A percentile compares a stretch with the other conserved stretches of the same genome.
Evolutionary conservation across 2,113 vertebrate genomes (phyloP).

Genomic region (Fregetta grallaria): DNA sequence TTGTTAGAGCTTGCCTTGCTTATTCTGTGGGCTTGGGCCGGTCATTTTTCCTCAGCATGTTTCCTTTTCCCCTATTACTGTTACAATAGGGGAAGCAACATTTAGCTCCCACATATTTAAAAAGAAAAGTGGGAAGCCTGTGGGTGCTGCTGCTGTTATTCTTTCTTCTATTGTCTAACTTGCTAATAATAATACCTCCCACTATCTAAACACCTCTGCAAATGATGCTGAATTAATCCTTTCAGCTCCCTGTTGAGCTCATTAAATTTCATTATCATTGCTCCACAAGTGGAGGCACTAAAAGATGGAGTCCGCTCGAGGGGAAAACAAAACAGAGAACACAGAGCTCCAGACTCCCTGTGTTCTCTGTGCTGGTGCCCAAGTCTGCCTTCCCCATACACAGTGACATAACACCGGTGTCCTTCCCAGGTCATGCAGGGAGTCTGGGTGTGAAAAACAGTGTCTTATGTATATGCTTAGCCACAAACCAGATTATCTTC

Average conservation of each 20-base stretch:
- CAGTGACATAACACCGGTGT: accelerated
- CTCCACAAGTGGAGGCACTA: conserved; percentile 26
- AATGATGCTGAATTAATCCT: conserved; percentile 53
- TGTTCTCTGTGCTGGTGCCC: not conserved
- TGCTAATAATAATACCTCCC: not conserved
- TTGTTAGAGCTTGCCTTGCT: not conserved
- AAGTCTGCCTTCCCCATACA: not conserved
- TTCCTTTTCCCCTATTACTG: not conserved
- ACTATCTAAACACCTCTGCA: conserved; percentile 35
- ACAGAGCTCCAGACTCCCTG: not conserved
- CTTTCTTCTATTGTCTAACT: conserved; percentile 1
- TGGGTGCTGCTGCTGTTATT: conserved; percentile 12
- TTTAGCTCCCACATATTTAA: not conserved
- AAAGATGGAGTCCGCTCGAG: conserved; percentile 25
- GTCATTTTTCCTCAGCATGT: not conserved
- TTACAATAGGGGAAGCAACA: not conserved
- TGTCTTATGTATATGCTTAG: not conserved
- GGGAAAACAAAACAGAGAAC: not conserved
- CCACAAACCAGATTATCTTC: not conserved
- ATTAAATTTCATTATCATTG: conserved; percentile 47
- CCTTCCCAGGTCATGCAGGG: not conserved
- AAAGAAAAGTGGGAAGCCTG: not conserved
- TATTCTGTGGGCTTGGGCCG: not conserved
- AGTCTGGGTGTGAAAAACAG: not conserved
- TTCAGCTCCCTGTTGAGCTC: conserved; percentile 54